A percentile compares a stretch with the other conserved stretches of the same genome.
phyloP scores from a whole-genome alignment of 2,797 vertebrate genomes.

The Darevskia mixta region DNA sequence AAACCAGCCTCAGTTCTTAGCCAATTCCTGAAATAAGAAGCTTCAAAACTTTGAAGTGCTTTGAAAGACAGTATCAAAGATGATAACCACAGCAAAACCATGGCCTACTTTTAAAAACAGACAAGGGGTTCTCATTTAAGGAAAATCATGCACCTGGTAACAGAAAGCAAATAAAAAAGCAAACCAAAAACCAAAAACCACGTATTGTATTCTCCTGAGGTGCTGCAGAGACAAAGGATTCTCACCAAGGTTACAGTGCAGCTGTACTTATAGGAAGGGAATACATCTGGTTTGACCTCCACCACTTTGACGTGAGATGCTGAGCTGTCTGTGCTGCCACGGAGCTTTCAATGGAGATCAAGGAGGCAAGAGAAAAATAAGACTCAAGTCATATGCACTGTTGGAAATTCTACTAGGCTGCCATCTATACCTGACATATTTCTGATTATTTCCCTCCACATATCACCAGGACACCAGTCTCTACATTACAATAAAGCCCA shows the following conservation, averaged over 20 bases:
- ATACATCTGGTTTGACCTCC: conserved; percentile 79
- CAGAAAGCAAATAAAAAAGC: not conserved
- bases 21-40: not conserved
- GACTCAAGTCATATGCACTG: not conserved
- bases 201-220: rapidly evolving
- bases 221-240: conserved; percentile 11
- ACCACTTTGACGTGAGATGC: conserved; percentile 80
- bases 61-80: not conserved
- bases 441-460: not conserved
- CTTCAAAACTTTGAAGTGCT: not conserved
- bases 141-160: not conserved
- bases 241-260: conserved; percentile 82
- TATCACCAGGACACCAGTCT: not conserved
- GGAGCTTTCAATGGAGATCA: conserved; percentile 68
- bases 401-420: not conserved
- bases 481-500: not conserved
- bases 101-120: not conserved
- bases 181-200: not conserved
- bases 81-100: not conserved
- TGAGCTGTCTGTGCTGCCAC: conserved; percentile 62
- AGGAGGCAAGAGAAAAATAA: conserved; percentile 8
- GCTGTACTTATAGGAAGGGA: conserved; percentile 84
- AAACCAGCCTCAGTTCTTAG: not conserved
- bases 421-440: not conserved
- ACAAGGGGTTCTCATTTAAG: not conserved